A percentile compares a stretch with the other conserved stretches of the same genome.
Evolutionary conservation across 2,797 vertebrate genomes (phyloP).

Genomic region (Phoxinus dragarum): DNA sequence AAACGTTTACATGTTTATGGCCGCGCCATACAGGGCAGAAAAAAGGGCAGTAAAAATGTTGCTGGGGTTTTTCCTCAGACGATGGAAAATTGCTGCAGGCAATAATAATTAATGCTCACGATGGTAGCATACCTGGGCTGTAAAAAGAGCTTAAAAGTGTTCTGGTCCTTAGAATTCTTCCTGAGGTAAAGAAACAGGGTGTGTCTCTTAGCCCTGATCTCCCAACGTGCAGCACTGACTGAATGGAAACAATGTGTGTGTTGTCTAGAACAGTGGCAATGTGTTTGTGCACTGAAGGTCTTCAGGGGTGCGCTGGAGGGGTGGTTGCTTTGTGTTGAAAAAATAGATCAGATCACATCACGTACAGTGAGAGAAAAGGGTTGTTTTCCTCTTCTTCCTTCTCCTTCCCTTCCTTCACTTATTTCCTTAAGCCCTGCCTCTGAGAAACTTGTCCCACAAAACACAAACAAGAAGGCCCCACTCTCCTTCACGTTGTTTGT

Average conservation of each 20-base stretch:
- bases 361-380: not conserved
- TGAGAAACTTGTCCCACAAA: slow-evolving; percentile 49
- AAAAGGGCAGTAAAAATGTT: slow-evolving; percentile 45
- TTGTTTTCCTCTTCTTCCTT: slow-evolving; percentile 40
- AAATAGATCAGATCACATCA: slow-evolving; percentile 23
- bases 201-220: slow-evolving; percentile 14
- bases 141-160: slow-evolving; percentile 51
- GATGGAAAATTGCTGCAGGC: slow-evolving; percentile 61
- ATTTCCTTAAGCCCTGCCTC: slow-evolving; percentile 31
- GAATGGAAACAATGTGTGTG: slow-evolving; percentile 50
- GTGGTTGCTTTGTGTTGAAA: slow-evolving; percentile 24
- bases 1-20: slow-evolving; percentile 48
- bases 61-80: slow-evolving; percentile 54
- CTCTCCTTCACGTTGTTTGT: slow-evolving; percentile 8
- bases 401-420: slow-evolving; percentile 21
- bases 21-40: slow-evolving; percentile 34
- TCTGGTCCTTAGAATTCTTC: slow-evolving; percentile 38
- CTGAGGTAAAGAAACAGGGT: slow-evolving; percentile 36
- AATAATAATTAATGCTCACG: slow-evolving; percentile 56
- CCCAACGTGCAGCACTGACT: slow-evolving; percentile 6
- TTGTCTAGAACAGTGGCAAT: slow-evolving; percentile 28
- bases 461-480: slow-evolving; percentile 41
- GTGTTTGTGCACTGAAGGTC: slow-evolving; percentile 6
- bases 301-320: not conserved
- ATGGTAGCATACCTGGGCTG: slow-evolving; percentile 57